Conservation (phyloP, 2,113 vertebrate genomes). For the Rhea pennata region DNA sequence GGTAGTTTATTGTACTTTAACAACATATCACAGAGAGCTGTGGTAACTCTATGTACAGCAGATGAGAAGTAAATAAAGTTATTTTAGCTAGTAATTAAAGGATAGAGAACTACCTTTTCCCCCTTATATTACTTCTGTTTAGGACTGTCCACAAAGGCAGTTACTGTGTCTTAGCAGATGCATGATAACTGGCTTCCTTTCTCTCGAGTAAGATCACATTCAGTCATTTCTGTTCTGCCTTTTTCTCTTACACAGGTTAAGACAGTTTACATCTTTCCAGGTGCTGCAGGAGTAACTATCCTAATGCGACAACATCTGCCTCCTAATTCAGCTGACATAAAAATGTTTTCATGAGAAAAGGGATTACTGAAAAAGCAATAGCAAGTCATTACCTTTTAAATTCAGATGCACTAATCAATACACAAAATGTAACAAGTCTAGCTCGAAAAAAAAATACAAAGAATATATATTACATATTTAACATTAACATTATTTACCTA, state of each 20-base stretch:
- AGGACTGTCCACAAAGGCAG: background rate
- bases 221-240: background rate
- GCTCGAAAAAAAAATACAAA: background rate
- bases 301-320: background rate
- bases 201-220: background rate
- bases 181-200: background rate
- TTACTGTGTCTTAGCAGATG: background rate
- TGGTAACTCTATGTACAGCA: background rate
- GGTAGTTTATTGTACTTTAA: constrained; percentile 23
- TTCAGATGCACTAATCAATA: background rate
- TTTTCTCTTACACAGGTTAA: background rate
- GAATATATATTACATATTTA: background rate
- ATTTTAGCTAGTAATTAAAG: background rate
- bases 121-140: background rate
- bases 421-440: background rate
- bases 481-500: background rate
- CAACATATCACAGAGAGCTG: background rate
- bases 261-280: background rate
- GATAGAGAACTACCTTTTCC: background rate
- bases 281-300: background rate
- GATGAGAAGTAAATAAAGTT: constrained; percentile 22
- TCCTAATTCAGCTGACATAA: background rate
- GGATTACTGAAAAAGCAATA: background rate
- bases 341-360: background rate
- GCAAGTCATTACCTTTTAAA: background rate